Conservation (phyloP, 2,113 vertebrate genomes). For the Microtus pennsylvanicus region DNA sequence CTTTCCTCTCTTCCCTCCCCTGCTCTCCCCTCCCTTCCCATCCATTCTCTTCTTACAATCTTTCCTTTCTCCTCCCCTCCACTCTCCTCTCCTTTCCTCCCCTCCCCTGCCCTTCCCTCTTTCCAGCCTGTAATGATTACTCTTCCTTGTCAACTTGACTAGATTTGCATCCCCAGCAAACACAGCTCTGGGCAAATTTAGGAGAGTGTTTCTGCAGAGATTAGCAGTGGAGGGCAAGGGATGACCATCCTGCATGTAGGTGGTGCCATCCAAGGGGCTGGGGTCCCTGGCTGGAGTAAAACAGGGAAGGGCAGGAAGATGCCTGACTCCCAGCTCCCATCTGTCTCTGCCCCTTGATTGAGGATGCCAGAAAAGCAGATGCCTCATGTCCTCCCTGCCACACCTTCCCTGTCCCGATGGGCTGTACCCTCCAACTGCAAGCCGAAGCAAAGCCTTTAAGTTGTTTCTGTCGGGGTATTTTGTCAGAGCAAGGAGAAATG, state of each 20-base stretch:
- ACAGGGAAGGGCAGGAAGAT: not conserved
- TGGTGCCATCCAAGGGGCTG: not conserved
- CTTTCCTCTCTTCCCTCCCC: accelerated
- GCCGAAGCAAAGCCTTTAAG: too few relatives aligned
- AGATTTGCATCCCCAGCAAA: not conserved
- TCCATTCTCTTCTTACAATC: too few relatives aligned
- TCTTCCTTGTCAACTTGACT: not conserved
- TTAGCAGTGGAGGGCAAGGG: not conserved
- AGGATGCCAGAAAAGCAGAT: not conserved
- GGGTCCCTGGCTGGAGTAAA: not conserved
- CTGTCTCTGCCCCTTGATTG: not conserved
- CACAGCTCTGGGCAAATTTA: not conserved
- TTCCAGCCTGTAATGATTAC: not conserved
- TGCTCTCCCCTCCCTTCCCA: too few relatives aligned
- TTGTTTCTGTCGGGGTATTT: not conserved
- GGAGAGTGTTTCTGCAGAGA: not conserved
- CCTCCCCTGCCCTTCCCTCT: accelerated
- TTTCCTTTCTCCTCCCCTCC: too few relatives aligned
- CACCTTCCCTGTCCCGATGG: not conserved
- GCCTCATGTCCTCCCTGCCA: not conserved
- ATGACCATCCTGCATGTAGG: not conserved
- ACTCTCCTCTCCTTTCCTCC: too few relatives aligned
- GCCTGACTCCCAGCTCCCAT: not conserved
- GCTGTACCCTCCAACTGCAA: not conserved
- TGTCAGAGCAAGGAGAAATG: not conserved